Conservation (phyloP, 2,797 vertebrate species). For the Melanogrammus aeglefinus region DNA sequence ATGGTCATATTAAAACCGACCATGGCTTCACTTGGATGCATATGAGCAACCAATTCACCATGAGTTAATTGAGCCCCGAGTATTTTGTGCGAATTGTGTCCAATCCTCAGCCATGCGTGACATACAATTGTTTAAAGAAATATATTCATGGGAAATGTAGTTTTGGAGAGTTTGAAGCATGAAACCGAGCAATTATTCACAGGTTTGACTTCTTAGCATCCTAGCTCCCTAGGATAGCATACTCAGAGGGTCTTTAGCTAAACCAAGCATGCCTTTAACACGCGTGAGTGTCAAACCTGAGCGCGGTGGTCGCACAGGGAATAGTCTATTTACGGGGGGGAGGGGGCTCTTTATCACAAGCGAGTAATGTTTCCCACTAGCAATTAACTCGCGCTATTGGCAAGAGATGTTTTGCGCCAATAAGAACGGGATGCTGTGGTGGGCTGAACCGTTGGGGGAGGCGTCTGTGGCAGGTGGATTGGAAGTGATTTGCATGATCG, state of each 20-base stretch:
- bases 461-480: constrained; percentile 41
- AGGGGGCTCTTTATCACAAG: constrained; percentile 40
- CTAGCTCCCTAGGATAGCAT: background rate
- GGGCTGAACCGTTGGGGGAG: constrained; percentile 44
- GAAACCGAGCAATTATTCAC: background rate
- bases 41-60: background rate
- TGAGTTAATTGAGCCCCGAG: background rate
- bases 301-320: constrained; percentile 37
- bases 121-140: background rate
- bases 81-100: background rate
- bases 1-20: background rate
- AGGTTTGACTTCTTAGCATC: background rate
- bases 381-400: constrained; percentile 56
- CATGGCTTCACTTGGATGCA: background rate
- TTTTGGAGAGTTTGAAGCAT: background rate
- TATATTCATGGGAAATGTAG: background rate
- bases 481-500: constrained; percentile 62
- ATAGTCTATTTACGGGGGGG: constrained; percentile 39
- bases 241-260: constrained; percentile 12
- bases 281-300: constrained; percentile 7
- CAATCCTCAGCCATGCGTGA: background rate
- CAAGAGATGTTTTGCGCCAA: constrained; percentile 62
- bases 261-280: constrained; percentile 16
- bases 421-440: constrained; percentile 63
- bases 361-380: constrained; percentile 53